Evolutionary conservation across 30 jellyfish, hydroid and myxozoan species (phyloP).

Genomic region (Aurelia aurita complex sp. Pacific): DNA sequence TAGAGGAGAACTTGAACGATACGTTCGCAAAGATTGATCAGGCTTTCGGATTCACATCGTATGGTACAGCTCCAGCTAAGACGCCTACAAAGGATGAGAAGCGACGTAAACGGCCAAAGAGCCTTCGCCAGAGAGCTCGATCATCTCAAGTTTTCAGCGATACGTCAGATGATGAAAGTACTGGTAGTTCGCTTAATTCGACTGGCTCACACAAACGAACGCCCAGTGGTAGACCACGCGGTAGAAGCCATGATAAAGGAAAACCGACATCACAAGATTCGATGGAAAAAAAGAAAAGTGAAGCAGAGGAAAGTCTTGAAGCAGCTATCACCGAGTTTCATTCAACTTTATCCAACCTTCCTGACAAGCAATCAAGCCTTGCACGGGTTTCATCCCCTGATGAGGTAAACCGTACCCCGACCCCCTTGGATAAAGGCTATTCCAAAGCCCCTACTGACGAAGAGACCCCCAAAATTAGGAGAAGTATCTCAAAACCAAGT

Average conservation of each 20-base stretch:
- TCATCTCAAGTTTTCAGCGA: constrained; percentile 34
- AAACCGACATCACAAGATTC: constrained; percentile 38
- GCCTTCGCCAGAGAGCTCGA: constrained; percentile 47
- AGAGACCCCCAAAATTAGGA: constrained; percentile 15
- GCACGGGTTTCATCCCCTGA: constrained; percentile 8
- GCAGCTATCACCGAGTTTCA: constrained; percentile 95
- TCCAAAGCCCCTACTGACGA: neutral
- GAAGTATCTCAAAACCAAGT: neutral
- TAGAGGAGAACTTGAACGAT: constrained; percentile 75
- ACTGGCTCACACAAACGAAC: constrained; percentile 1
- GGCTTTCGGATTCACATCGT: constrained; percentile 85
- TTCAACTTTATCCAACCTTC: constrained; percentile 78
- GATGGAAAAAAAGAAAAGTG: constrained; percentile 82
- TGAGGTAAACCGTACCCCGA: constrained; percentile 27
- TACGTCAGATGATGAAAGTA: constrained; percentile 69
- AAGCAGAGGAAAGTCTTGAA: constrained; percentile 98
- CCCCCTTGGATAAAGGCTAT: constrained; percentile 18
- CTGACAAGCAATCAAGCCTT: constrained; percentile 43
- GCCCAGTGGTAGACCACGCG: constrained; percentile 12
- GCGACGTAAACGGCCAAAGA: constrained; percentile 43
- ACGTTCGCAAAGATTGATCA: constrained; percentile 92
- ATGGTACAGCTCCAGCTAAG: constrained; percentile 37
- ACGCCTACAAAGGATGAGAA: constrained; percentile 32
- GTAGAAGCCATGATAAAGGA: constrained; percentile 2
- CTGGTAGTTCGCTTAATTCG: neutral